These are phyloP conservation scores for Pantherophis vulpinus DNA, from an alignment of 2,797 vertebrate genomes.

Conservation along the genomic window DNA sequence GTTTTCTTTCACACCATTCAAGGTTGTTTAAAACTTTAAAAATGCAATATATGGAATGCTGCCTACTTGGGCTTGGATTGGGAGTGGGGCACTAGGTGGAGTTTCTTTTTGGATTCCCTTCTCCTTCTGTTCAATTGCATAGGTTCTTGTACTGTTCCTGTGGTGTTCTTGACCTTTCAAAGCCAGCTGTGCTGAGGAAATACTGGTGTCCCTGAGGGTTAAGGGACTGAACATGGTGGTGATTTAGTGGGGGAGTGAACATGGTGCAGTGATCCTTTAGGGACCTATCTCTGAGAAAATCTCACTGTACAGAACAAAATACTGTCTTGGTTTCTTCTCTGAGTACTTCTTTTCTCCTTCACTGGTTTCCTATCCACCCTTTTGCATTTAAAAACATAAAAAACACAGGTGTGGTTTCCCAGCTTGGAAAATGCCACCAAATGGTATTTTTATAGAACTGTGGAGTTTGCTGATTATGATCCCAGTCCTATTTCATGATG, in stretches of 20 bases:
- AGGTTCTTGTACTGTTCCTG: not conserved
- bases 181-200: not conserved
- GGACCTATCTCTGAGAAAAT: not conserved
- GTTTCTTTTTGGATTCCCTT: not conserved
- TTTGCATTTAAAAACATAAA: not conserved
- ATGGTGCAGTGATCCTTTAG: not conserved
- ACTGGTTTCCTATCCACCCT: accelerated
- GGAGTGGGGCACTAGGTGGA: not conserved
- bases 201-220: not conserved
- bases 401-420: not conserved
- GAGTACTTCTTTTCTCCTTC: not conserved
- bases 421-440: not conserved
- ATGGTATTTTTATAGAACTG: not conserved
- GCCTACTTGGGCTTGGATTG: not conserved
- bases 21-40: not conserved
- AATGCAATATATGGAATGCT: not conserved
- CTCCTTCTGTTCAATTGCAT: not conserved
- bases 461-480: not conserved
- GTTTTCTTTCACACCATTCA: not conserved
- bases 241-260: not conserved
- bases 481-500: not conserved
- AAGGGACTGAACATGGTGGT: not conserved
- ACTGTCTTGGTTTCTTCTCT: not conserved
- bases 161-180: not conserved
- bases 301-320: not conserved